phyloP scores from a whole-genome alignment of 1,140 invertebrate genomes.

The Eumeta japonica region DNA sequence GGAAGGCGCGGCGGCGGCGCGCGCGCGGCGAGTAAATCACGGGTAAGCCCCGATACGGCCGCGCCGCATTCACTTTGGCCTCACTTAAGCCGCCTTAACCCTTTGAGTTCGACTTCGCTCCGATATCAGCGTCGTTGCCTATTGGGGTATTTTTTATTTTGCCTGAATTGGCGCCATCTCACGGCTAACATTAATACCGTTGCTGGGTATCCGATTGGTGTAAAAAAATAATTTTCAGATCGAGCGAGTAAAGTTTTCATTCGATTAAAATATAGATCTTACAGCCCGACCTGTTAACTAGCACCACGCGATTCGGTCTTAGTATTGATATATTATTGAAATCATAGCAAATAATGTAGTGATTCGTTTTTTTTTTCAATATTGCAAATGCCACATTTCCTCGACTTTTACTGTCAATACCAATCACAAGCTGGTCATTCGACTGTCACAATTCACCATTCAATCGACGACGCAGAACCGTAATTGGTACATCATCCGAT shows the following conservation, averaged over 20 bases:
- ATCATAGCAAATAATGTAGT: too few relatives aligned
- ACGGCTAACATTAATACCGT: neutral
- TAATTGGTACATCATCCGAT: neutral
- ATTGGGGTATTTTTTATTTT: too few relatives aligned
- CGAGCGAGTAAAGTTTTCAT: neutral
- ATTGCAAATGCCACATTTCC: too few relatives aligned
- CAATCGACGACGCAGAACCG: neutral
- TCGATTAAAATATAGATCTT: neutral
- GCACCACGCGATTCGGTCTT: too few relatives aligned
- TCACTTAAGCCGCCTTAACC: slow-evolving; percentile 34
- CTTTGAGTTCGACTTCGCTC: slow-evolving; percentile 47
- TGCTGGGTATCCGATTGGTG: neutral
- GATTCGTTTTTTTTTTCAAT: neutral
- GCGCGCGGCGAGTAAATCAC: slow-evolving; percentile 50
- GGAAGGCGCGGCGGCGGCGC: slow-evolving; percentile 28
- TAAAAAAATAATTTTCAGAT: neutral
- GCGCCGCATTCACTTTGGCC: slow-evolving; percentile 17
- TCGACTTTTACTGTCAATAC: too few relatives aligned
- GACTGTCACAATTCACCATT: neutral
- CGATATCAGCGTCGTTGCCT: slow-evolving; percentile 16
- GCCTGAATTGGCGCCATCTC: too few relatives aligned
- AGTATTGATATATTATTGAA: too few relatives aligned
- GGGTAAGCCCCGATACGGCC: slow-evolving; percentile 40
- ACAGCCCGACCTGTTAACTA: too few relatives aligned
- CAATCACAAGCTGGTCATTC: too few relatives aligned